Conservation (phyloP, 2,113 vertebrate genomes). For the Salvator merianae region DNA sequence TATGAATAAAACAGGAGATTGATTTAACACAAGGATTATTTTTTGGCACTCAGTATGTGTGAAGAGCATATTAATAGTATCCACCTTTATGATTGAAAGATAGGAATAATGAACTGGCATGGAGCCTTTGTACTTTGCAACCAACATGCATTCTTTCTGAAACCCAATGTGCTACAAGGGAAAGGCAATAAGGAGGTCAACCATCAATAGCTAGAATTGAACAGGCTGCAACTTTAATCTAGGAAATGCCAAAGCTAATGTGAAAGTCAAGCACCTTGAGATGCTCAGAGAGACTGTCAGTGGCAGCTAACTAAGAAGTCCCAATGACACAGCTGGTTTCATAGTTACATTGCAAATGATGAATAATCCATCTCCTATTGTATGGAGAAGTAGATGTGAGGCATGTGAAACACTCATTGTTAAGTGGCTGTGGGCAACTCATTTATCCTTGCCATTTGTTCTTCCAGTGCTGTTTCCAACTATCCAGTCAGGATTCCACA, state of each 20-base stretch:
- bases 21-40: conserved; percentile 67
- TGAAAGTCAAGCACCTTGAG: background rate
- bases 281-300: background rate
- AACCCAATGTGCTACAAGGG: background rate
- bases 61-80: conserved; percentile 59
- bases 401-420: background rate
- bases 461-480: no score
- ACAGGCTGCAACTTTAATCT: background rate
- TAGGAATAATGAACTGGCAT: conserved; percentile 53
- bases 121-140: conserved; percentile 15
- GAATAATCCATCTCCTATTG: background rate
- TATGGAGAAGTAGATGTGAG: background rate
- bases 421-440: background rate
- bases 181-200: background rate
- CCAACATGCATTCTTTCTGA: background rate
- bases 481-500: no score
- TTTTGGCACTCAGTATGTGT: conserved; percentile 49
- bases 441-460: background rate
- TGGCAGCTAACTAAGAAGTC: background rate
- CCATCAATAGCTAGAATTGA: background rate
- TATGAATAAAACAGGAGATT: conserved; percentile 65
- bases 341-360: background rate
- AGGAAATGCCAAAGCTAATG: background rate
- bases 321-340: no score
- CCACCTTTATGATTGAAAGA: conserved; percentile 56